Percentiles rank a stretch among this genome's conserved stretches.
phyloP scores from a whole-genome alignment of 2,113 vertebrate species.

The Cochlearius cochlearius region DNA sequence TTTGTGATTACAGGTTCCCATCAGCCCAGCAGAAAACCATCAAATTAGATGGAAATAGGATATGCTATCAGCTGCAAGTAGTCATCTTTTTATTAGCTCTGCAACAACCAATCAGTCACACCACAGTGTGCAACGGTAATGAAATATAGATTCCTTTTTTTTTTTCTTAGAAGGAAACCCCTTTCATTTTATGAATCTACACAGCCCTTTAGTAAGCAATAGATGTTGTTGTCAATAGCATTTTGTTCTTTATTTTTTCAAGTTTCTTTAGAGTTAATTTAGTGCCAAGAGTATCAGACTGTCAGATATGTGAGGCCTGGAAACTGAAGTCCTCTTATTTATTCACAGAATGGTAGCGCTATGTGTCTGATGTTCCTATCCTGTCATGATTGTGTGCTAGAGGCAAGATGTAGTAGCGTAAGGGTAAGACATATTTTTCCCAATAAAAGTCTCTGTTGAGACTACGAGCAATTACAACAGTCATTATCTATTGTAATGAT shows the following conservation, averaged over 20 bases:
- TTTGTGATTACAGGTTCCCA: constrained; percentile 66
- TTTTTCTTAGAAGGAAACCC: not conserved
- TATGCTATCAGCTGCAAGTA: constrained; percentile 60
- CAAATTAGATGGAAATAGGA: constrained; percentile 72
- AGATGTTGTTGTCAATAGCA: not conserved
- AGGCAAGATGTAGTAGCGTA: not conserved
- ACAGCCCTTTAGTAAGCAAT: not conserved
- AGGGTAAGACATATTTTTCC: not conserved
- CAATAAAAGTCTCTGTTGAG: constrained; percentile 18
- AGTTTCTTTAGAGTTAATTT: not conserved
- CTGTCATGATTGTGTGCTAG: not conserved
- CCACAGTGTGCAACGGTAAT: constrained; percentile 35
- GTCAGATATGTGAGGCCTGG: not conserved
- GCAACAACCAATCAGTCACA: constrained; percentile 62
- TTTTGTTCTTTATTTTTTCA: not conserved
- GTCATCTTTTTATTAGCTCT: constrained; percentile 72
- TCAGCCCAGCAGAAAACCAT: constrained; percentile 64
- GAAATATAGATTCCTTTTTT: constrained; percentile 29
- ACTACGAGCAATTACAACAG: constrained; percentile 23
- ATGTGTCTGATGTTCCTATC: not conserved
- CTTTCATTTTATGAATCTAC: constrained; percentile 16
- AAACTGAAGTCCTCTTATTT: constrained; percentile 16
- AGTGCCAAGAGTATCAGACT: not conserved
- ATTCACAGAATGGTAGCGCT: not conserved
- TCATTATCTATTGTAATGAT: constrained; percentile 24